Percentiles rank a stretch among this genome's conserved stretches.
Conservation (phyloP, 2,888 invertebrate species). For the Drosophila anceps region DNA sequence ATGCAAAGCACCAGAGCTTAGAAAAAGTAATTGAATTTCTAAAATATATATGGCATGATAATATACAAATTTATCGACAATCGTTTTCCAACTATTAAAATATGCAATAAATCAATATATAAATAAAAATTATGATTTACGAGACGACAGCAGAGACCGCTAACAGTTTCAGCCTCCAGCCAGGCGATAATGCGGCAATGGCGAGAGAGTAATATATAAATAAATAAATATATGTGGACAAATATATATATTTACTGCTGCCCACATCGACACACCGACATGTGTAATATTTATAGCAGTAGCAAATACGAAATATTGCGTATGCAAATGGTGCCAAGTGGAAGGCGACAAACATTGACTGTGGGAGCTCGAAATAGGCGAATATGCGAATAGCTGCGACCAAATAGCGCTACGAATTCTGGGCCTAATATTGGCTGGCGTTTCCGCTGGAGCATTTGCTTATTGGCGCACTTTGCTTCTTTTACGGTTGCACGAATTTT, state of each 20-base stretch:
- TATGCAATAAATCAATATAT: constrained; percentile 59
- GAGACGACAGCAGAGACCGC: constrained; percentile 33
- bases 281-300: constrained; percentile 25
- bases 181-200: constrained; percentile 29
- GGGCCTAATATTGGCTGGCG: constrained; percentile 13
- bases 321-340: constrained; percentile 54
- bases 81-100: constrained; percentile 66
- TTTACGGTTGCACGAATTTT: constrained; percentile 78
- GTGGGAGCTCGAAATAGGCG: constrained; percentile 1
- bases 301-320: constrained; percentile 36
- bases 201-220: neutral
- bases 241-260: neutral
- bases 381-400: constrained; percentile 21
- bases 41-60: constrained; percentile 35
- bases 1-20: neutral
- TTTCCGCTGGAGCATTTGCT: constrained; percentile 38
- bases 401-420: constrained; percentile 15
- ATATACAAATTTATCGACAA: constrained; percentile 52
- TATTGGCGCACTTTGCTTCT: constrained; percentile 74
- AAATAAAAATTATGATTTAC: constrained; percentile 55
- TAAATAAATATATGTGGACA: constrained; percentile 7
- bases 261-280: constrained; percentile 13
- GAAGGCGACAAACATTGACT: constrained; percentile 24
- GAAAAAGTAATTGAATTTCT: constrained; percentile 43
- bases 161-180: neutral